Base-by-base conservation (phyloP, 2,888 invertebrate species). In the Caenorhabditis doughertyi region DNA sequence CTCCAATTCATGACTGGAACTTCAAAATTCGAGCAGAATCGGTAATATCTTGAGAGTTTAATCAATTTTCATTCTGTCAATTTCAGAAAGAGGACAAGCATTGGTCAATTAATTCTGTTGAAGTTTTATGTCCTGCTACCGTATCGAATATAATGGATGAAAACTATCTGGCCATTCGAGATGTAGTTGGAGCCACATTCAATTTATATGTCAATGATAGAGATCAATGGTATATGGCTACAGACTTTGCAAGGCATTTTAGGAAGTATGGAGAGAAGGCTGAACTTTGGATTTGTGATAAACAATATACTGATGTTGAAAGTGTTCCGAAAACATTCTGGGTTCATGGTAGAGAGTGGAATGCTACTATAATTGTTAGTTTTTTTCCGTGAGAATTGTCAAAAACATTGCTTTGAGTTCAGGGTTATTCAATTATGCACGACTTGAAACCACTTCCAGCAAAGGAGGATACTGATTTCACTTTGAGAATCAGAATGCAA, bases 1-100 rank as follows among this genome's bases (percentile, higher is more conserved):
- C 65, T 18, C n/a, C 35, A 8, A 35, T 32, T 9, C 51, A 65
- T 18, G 65, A 65, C n/a, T 65, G 51, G 51, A 23, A 65, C 2
- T 25, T 65, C 8, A 51, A 35, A 25, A 32, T 65, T 32, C 21
- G 7, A 3, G 29, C 29, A 3, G 21, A 65, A 23, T n/a, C 23
- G 32, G 65, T 65, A 13, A 62, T 27, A n/a, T 42, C 13, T 42
- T 42, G 8, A 3, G 9, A 32, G 4, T 32, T 32, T 32, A 32
- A 32, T 32, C n/a, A n/a, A n/a, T n/a, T n/a, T n/a, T n/a, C n/a
- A n/a, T n/a, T n/a, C n/a, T n/a, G n/a, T n/a, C n/a, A 18, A 7
- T 47, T 47, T 8, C 44, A 47, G 44, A 47, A 47, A n/a, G 44
- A n/a, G 7, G 44, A 47, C n/a, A 47, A 47, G 8, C 1, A n/a